Evolutionary conservation across 2,113 vertebrate species (phyloP).

Genomic region (Phrynosoma blainvillii): DNA sequence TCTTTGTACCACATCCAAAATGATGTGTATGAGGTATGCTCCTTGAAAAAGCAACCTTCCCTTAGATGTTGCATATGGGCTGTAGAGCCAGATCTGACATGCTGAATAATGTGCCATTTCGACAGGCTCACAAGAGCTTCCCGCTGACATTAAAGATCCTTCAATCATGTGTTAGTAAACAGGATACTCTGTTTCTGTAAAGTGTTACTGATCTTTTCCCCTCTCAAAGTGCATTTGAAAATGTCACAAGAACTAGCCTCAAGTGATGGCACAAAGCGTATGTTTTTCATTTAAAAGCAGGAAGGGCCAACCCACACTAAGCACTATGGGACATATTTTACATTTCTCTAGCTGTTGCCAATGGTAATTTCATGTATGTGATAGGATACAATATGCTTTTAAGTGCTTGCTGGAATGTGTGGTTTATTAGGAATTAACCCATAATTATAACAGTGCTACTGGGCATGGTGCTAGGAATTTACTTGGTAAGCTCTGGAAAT

Average conservation of each 20-base stretch:
- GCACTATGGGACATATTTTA: constrained; percentile 28
- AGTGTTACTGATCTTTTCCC: constrained; percentile 37
- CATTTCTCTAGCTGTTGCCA: constrained; percentile 54
- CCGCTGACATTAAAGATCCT: constrained; percentile 47
- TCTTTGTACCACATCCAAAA: constrained; percentile 51
- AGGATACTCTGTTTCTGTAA: constrained; percentile 12
- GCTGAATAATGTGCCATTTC: constrained; percentile 30
- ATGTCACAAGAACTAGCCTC: constrained; percentile 58
- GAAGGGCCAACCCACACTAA: constrained; percentile 39
- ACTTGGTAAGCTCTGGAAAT: constrained; percentile 61
- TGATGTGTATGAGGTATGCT: constrained; percentile 22
- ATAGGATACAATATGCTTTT: constrained; percentile 42
- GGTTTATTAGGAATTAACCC: constrained; percentile 57
- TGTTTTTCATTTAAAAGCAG: constrained; percentile 50
- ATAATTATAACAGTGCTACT: constrained; percentile 56
- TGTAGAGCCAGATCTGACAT: constrained; percentile 20
- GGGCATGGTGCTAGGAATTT: constrained; percentile 36
- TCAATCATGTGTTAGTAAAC: constrained; percentile 37
- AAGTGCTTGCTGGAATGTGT: constrained; percentile 48
- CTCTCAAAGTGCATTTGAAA: constrained; percentile 28
- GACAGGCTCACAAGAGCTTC: constrained; percentile 31
- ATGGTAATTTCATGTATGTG: constrained; percentile 39
- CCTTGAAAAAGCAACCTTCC: constrained; percentile 39
- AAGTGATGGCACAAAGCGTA: constrained; percentile 47
- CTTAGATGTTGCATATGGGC: constrained; percentile 1